Evolutionary conservation across 2,888 invertebrate species (phyloP), one percentile per base, ranked within the genome.

Genomic region (Phania funesta): DNA sequence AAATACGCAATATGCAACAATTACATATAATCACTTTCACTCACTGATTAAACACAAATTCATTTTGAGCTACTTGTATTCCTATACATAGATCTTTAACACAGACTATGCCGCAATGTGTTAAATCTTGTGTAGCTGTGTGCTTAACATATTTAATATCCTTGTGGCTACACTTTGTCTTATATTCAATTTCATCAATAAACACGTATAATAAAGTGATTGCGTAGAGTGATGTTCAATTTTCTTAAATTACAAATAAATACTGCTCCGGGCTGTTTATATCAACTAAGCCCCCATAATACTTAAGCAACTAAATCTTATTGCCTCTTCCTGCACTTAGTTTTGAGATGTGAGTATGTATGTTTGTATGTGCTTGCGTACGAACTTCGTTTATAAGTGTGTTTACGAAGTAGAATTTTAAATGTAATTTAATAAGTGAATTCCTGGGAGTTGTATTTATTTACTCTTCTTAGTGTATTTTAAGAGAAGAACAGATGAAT

Each of bases 221-320:
- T 77, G 81, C 73, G 81, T 67, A 74, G 74, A 77, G 77, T 73
- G 75, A 75, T 58, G 68, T 81, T 77, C 73, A 81, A 81, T 77
- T 77, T 81, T 77, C 68, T 77, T 73, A 73, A 81, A 77, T 81
- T 73, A 73, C 68, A 81, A 77, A 68, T 81, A 81, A 77, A 77
- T 81, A 68, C 64, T 67, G 76, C 76, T 73, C 76, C 67, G 62
- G 76, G 76, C 54, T 81, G 73, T 67, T 54, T 50, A 48, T 70
- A 18, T 11, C 58, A 76, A 50, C 13, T 3, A 70, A 70, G 70
- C 58, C 75, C 65, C 38, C 54, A 54, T 56, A 70, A 46, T 56
- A 41, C 73, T 73, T 52, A 70, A 68, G 62, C 38, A 64, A 41
- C 20, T 64, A 44, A 70, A 62, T 48, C 64, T 54, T 60, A 70